phyloP scores from a whole-genome alignment of 2,113 vertebrate species.

The Thinocorus orbignyianus region DNA sequence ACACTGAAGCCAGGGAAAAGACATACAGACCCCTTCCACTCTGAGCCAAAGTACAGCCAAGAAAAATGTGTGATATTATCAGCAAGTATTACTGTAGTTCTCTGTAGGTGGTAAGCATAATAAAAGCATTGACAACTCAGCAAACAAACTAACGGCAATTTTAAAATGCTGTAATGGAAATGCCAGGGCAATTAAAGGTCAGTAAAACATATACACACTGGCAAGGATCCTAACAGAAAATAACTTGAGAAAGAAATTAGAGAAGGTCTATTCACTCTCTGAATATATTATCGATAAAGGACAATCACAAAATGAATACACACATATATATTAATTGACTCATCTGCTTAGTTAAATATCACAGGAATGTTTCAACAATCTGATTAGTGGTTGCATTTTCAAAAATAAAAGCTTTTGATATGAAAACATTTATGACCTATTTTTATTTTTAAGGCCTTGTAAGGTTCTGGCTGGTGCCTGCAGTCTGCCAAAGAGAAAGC shows the following conservation, averaged over 20 bases:
- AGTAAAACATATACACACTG: background rate
- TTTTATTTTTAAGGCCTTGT: slow-evolving; percentile 40
- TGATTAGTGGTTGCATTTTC: background rate
- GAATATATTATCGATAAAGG: background rate
- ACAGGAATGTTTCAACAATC: background rate
- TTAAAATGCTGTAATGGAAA: slow-evolving; percentile 40
- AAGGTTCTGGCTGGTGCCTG: slow-evolving; percentile 31
- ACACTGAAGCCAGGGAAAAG: background rate
- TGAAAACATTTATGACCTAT: background rate
- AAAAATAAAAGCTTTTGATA: background rate
- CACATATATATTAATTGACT: background rate
- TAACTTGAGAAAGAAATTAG: background rate
- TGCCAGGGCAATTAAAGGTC: slow-evolving; percentile 19
- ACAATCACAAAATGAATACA: background rate
- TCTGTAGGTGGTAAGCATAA: background rate
- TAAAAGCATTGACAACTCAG: slow-evolving; percentile 34
- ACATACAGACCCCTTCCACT: background rate
- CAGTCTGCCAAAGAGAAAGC: slow-evolving; percentile 37
- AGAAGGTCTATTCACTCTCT: background rate
- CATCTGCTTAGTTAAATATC: background rate
- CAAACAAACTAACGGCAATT: slow-evolving; percentile 50
- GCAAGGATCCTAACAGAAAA: background rate
- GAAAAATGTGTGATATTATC: slow-evolving; percentile 32
- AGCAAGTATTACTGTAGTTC: background rate
- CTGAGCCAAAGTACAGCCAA: slow-evolving; percentile 18